Evolutionary conservation across 2,797 vertebrate species (phyloP), one percentile per base, ranked within the genome.

Genomic region (Delichon dasypus): DNA sequence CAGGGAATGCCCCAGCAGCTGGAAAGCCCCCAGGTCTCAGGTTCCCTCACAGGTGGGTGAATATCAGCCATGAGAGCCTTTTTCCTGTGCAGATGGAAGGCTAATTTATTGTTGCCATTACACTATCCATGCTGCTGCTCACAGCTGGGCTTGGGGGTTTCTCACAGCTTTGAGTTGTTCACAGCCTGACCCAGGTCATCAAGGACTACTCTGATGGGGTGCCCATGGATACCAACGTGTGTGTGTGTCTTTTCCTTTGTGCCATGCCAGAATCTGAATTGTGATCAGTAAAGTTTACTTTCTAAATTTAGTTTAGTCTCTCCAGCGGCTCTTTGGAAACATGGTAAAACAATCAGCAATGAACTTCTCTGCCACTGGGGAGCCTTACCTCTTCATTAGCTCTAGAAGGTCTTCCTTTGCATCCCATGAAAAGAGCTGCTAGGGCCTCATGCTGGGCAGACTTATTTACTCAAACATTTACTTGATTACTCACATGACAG

Each of bases 381-480:
- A 72, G 42, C 44, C 19, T 74, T 72, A 66, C 29, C 44, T 75
- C 79, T 0, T 2, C 0, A 2, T 54, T 73, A 70, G 45, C 32
- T 23, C 9, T 51, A 26, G 26, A 88, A 22, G 17, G 40, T 83
- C 62, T 90, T 66, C 40, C 18, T 79, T 76, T 78, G 25, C 38
- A 71, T 86, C 88, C 6, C 0, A 29, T 36, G 70, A 42, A 79
- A 67, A 67, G 55, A 85, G 61, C 67, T 84, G 68, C 83, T 38
- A 14, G 62, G 70, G 76, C 23, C 73, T 83, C 40, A 29, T 11
- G 9, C 76, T 75, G 83, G 67, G 61, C 80, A 91, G 89, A 19
- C 34, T 82, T 93, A 79, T 96, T 94, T 94, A 85, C 89, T 94
- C 85, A 91, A 71, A 83, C 88, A 79, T 91, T 89, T 86, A 67